Conservation (phyloP, 2,888 invertebrate genomes). For the Antitype chi region DNA sequence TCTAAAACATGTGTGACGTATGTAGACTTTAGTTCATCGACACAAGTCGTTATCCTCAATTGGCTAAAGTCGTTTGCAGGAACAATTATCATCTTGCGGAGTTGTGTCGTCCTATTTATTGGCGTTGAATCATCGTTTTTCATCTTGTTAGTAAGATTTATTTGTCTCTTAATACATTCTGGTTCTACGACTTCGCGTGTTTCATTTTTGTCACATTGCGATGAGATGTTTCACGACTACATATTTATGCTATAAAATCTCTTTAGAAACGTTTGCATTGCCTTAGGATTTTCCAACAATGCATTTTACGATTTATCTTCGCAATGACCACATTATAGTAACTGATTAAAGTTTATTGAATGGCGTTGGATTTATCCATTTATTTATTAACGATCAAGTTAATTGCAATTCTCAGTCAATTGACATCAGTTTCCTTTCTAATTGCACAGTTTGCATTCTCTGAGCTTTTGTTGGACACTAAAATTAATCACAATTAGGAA, state of each 20-base stretch:
- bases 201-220: constrained; percentile 26
- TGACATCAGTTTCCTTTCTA: constrained; percentile 42
- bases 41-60: constrained; percentile 82
- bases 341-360: constrained; percentile 28
- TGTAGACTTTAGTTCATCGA: constrained; percentile 79
- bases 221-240: constrained; percentile 9
- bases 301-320: constrained; percentile 3
- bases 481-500: constrained; percentile 41
- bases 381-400: constrained; percentile 46
- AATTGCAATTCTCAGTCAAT: constrained; percentile 26
- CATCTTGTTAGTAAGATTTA: constrained; percentile 73
- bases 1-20: constrained; percentile 61
- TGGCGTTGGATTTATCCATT: constrained; percentile 32
- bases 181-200: constrained; percentile 4
- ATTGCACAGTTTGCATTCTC: constrained; percentile 31
- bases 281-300: background rate
- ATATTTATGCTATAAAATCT: background rate
- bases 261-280: background rate
- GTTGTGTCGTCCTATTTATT: constrained; percentile 75
- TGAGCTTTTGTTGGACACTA: constrained; percentile 35
- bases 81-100: constrained; percentile 82
- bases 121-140: constrained; percentile 79
- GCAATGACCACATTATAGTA: background rate
- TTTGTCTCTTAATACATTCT: constrained; percentile 44
- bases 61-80: constrained; percentile 78